Base-by-base conservation (phyloP, 2,888 invertebrate genomes). In the Dryobota labecula region DNA sequence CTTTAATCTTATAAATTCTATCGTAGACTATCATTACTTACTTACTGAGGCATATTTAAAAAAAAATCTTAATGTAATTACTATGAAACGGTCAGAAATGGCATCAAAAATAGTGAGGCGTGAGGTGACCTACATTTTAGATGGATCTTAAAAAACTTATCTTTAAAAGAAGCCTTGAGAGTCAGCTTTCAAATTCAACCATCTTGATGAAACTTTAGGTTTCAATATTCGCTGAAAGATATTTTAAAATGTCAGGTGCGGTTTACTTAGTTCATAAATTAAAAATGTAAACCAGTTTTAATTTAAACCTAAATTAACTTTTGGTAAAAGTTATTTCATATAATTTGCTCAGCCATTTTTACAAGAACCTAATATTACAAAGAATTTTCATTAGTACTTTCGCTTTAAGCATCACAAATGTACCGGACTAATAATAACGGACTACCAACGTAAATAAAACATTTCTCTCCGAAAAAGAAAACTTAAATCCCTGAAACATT, bases 41-140 rank as follows among this genome's bases (percentile, higher is more conserved):
- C 24, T 33, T 60, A 47, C 53, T 61, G 38, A 41, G 43, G 33
- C 64, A 33, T 47, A 36, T 49, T 36, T n/a, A 2, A 64, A 78
- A 80, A 71, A 38, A 66, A 61, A 72, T 57, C 53, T 66, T 66
- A 13, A 73, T 78, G 76, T 53, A 62, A 78, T 76, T 78, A 78
- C 73, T 66, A 53, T 78, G 30, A 57, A 57, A 66, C 66, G 30
- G 41, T 51, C 61, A 76, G 78, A 76, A 78, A 53, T 61, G 51
- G 11, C 38, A 47, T 66, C 57, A 36, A 27, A 62, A 66, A 66
- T 53, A 57, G 51, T 62, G 20, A 62, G 57, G 56, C 61, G 49
- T 33, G 57, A 53, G 61, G 15, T 57, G 78, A 72, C 76, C 78
- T 66, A 78, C 41, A 78, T 76, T 66, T 78, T 43, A 57, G 41